Conservation (phyloP, 2,888 invertebrate species). For the Dysmachus trigonus region DNA sequence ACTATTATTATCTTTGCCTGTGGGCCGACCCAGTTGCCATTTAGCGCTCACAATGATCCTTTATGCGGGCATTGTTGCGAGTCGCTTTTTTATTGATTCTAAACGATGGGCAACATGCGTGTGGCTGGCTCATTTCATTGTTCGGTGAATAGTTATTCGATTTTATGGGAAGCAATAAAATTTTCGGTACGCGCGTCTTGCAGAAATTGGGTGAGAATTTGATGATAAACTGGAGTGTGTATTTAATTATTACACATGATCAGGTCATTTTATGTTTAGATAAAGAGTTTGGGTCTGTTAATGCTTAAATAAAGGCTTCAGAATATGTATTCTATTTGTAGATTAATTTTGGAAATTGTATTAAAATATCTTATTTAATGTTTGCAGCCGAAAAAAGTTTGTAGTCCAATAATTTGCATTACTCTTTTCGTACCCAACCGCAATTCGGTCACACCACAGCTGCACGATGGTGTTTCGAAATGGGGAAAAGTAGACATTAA, state of each 20-base stretch:
- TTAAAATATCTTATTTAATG: too few relatives aligned
- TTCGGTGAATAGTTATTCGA: neutral
- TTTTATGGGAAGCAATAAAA: slow-evolving; percentile 31
- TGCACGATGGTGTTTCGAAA: too few relatives aligned
- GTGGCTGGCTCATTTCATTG: slow-evolving; percentile 21
- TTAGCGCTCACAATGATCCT: slow-evolving; percentile 35
- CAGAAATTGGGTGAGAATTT: neutral
- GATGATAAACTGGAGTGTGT: neutral
- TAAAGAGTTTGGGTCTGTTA: neutral
- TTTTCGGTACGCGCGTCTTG: neutral
- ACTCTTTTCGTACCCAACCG: too few relatives aligned
- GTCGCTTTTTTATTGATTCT: slow-evolving; percentile 30
- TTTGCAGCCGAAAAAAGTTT: too few relatives aligned
- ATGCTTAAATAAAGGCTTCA: neutral
- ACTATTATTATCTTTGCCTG: slow-evolving; percentile 31
- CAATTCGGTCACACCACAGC: too few relatives aligned
- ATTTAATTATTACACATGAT: neutral
- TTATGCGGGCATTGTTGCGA: slow-evolving; percentile 11
- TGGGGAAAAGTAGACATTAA: too few relatives aligned
- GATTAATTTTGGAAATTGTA: too few relatives aligned
- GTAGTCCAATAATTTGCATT: too few relatives aligned
- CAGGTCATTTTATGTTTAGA: neutral
- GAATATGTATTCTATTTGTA: too few relatives aligned
- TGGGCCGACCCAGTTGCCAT: slow-evolving; percentile 36
- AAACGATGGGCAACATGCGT: neutral